These are phyloP conservation scores for Caenorhabditis sp. DNA, from an alignment of 2,888 invertebrate species.

Conservation along the genomic window DNA sequence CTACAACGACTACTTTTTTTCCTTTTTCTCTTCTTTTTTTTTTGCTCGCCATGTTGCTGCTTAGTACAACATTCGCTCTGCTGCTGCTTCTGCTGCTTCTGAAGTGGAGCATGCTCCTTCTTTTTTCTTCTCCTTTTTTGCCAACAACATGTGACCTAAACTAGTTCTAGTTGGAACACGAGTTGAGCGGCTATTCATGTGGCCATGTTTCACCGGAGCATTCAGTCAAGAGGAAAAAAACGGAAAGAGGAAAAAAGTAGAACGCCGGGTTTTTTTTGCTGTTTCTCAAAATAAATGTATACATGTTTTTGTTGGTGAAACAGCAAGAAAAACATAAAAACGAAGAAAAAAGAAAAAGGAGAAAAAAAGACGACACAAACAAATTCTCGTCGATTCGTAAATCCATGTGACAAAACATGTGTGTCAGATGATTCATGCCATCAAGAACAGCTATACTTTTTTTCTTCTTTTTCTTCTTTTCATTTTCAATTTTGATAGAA, in stretches of 20 bases:
- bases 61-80: conserved; percentile 8
- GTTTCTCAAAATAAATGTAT: not conserved
- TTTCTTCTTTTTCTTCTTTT: not conserved
- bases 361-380: not conserved
- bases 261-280: no score
- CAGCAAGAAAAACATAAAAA: not conserved
- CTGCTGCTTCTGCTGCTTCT: conserved; percentile 36
- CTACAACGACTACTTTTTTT: conserved; percentile 36
- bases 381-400: not conserved
- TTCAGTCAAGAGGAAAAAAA: conserved; percentile 6
- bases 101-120: conserved; percentile 17
- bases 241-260: not conserved
- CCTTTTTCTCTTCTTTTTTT: conserved; percentile 29
- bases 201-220: conserved; percentile 12
- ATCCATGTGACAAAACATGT: not conserved
- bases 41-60: conserved; percentile 3
- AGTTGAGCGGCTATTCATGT: conserved; percentile 10
- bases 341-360: not conserved
- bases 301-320: not conserved
- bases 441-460: conserved; percentile 1
- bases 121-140: not conserved
- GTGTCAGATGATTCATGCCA: not conserved
- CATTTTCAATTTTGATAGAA: not conserved
- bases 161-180: conserved; percentile 23
- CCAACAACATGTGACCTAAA: not conserved